These are phyloP conservation scores for Rousettus madagascariensis DNA, from an alignment of 2,797 vertebrate genomes.

Conservation along the genomic window DNA sequence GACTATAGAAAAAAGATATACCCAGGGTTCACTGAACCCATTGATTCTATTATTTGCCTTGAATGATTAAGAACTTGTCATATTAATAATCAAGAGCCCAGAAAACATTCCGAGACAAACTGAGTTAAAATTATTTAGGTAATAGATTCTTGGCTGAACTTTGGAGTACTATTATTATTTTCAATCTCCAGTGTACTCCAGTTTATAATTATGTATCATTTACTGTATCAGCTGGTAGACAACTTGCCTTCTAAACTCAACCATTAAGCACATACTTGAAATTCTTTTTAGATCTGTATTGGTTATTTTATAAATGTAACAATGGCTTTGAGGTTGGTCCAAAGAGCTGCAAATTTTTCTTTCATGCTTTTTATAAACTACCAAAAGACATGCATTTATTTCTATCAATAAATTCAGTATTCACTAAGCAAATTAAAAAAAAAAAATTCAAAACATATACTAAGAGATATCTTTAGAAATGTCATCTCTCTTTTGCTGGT, in stretches of 20 bases:
- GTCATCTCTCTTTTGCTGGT: background rate
- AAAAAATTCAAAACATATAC: slow-evolving; percentile 16
- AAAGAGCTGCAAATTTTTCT: background rate
- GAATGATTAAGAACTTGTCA: background rate
- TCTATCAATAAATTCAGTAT: background rate
- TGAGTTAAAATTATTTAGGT: slow-evolving; percentile 28
- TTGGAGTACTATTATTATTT: background rate
- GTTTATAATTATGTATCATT: background rate
- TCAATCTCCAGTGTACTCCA: background rate
- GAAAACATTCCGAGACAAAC: background rate
- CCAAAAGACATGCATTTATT: background rate
- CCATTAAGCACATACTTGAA: background rate
- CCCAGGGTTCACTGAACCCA: background rate
- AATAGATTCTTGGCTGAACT: background rate
- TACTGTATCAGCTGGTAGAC: background rate
- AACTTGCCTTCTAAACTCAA: background rate
- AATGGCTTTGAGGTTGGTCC: background rate
- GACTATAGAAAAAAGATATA: background rate
- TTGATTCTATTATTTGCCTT: background rate
- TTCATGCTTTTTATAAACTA: background rate
- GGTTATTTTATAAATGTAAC: slow-evolving; percentile 20
- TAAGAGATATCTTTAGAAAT: background rate
- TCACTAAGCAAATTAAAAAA: background rate
- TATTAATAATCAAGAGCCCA: background rate
- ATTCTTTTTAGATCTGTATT: background rate